Conservation (phyloP, 2,888 invertebrate species). For the Pomacea canaliculata region DNA sequence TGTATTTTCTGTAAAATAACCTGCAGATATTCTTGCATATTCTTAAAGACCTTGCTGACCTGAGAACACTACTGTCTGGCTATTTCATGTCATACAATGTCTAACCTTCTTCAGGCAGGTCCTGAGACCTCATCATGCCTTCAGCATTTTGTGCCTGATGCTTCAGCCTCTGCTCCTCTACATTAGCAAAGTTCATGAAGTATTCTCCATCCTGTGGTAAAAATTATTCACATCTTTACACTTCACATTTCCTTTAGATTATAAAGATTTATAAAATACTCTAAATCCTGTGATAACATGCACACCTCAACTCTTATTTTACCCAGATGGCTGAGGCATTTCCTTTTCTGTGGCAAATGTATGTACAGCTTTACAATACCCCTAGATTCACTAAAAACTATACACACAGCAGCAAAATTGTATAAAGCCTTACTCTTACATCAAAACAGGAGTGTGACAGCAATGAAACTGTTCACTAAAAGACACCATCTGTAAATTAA, state of each 20-base stretch:
- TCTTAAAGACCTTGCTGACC: too few species aligned
- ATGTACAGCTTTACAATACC: slow-evolving; percentile 47
- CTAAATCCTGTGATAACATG: too few species aligned
- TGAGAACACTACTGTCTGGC: too few species aligned
- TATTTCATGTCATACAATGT: too few species aligned
- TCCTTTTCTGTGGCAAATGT: slow-evolving; percentile 43
- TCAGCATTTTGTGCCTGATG: slow-evolving; percentile 54
- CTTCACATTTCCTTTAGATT: not conserved
- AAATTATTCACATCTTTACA: not conserved
- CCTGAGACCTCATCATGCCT: slow-evolving; percentile 44
- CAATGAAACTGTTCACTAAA: too few species aligned
- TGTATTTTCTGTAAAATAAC: too few species aligned
- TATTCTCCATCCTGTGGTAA: slow-evolving; percentile 63
- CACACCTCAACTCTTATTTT: too few species aligned
- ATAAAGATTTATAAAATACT: not conserved
- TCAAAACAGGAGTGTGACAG: too few species aligned
- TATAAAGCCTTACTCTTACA: too few species aligned
- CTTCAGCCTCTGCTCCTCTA: slow-evolving; percentile 54
- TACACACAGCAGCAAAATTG: slow-evolving; percentile 52
- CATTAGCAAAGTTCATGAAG: slow-evolving; percentile 54
- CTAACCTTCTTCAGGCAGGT: slow-evolving; percentile 64
- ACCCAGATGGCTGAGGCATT: too few species aligned
- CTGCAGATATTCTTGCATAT: too few species aligned
- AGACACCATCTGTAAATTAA: too few species aligned
- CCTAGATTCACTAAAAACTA: slow-evolving; percentile 57